These are phyloP conservation scores for Colaptes auratus DNA, from an alignment of 2,113 vertebrate genomes.

Conservation along the genomic window DNA sequence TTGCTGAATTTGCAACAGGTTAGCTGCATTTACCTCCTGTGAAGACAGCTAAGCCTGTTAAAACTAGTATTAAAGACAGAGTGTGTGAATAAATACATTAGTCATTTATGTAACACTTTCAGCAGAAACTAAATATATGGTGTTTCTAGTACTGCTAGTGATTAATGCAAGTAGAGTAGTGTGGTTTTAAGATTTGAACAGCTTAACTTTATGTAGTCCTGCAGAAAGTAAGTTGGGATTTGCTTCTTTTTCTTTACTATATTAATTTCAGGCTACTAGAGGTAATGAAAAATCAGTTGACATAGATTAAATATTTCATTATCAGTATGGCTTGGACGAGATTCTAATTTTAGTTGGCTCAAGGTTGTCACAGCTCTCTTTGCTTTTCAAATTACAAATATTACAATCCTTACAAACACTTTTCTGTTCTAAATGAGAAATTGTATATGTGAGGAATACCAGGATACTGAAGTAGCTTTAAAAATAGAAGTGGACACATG, in stretches of 20 bases:
- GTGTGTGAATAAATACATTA: neutral
- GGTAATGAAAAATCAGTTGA: slow-evolving; percentile 19
- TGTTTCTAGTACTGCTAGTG: neutral
- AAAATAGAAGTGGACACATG: neutral
- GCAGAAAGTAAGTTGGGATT: neutral
- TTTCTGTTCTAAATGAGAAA: neutral
- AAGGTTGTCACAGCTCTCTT: neutral
- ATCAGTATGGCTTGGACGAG: neutral
- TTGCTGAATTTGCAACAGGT: neutral
- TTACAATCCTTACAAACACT: neutral
- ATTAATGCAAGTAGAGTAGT: neutral
- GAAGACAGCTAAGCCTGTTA: neutral
- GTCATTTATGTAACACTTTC: neutral
- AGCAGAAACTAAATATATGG: neutral
- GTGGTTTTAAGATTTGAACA: slow-evolving; percentile 6
- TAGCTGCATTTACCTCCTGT: neutral
- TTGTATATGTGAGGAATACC: neutral
- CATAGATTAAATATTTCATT: neutral
- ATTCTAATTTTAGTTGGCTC: neutral
- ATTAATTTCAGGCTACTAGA: neutral
- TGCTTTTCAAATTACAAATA: neutral
- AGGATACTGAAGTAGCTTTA: neutral
- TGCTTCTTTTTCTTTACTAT: neutral
- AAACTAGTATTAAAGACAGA: neutral
- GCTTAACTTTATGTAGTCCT: slow-evolving; percentile 12